Percentiles rank a stretch among this genome's conserved stretches.
Evolutionary conservation across 92 coral and sea anemone species (phyloP).

Genomic region (Virgularia gustaviana): DNA sequence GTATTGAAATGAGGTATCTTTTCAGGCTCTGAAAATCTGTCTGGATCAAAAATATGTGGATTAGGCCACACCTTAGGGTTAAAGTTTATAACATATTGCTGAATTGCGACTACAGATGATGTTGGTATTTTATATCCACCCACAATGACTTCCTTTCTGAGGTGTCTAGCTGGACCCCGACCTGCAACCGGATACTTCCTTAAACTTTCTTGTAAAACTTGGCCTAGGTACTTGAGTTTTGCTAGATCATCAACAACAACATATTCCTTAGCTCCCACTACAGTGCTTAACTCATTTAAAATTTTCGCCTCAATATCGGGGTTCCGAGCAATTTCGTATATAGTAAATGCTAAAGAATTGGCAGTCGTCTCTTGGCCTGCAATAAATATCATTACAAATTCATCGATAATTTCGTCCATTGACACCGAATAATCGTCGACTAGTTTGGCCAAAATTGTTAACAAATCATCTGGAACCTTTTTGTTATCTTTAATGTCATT

Average conservation of each 20-base stretch:
- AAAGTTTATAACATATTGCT: constrained; percentile 45
- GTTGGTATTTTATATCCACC: constrained; percentile 61
- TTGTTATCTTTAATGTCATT: constrained; percentile 28
- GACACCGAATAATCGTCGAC: constrained; percentile 39
- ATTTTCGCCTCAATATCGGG: constrained; percentile 57
- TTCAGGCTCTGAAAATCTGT: constrained; percentile 21
- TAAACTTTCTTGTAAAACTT: constrained; percentile 63
- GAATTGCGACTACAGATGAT: constrained; percentile 24
- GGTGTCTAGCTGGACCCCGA: constrained; percentile 20
- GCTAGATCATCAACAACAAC: constrained; percentile 72
- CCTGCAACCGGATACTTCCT: constrained; percentile 66
- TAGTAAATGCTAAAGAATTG: constrained; percentile 62
- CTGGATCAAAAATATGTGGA: constrained; percentile 34
- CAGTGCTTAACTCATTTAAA: constrained; percentile 49
- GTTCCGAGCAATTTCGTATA: constrained; percentile 56
- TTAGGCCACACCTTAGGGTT: constrained; percentile 45
- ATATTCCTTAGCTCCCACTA: constrained; percentile 34
- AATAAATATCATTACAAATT: constrained; percentile 59
- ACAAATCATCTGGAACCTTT: constrained; percentile 52
- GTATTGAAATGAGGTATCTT: not conserved
- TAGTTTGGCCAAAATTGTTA: constrained; percentile 49
- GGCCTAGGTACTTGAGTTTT: constrained; percentile 68
- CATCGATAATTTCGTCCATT: constrained; percentile 65
- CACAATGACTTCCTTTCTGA: constrained; percentile 40
- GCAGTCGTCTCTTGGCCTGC: constrained; percentile 85